Conservation (phyloP, 2,888 invertebrate species). For the Plebejus anna region DNA sequence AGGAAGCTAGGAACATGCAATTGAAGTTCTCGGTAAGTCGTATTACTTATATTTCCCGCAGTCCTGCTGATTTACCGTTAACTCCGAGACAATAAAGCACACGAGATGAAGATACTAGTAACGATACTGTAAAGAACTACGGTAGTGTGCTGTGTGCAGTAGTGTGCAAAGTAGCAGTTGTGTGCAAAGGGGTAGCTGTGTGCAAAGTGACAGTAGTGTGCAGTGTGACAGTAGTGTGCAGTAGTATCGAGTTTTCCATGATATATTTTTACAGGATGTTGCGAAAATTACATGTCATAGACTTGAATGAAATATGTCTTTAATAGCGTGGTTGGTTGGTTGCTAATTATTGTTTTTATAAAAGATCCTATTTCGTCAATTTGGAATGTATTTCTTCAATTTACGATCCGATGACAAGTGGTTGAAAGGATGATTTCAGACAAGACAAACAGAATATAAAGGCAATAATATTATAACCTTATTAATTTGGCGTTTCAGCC, state of each 20-base stretch:
- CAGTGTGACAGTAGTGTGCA: background rate
- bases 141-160: background rate
- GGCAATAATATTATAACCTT: too few species aligned
- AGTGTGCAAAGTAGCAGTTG: background rate
- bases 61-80: background rate
- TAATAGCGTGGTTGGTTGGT: too few species aligned
- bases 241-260: background rate
- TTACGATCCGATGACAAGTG: background rate
- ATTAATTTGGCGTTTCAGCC: too few species aligned
- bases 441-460: background rate
- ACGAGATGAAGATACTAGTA: background rate
- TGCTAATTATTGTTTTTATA: too few species aligned
- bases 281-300: background rate
- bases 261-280: background rate
- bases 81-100: background rate
- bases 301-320: background rate
- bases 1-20: background rate
- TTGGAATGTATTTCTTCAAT: too few species aligned
- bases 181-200: background rate
- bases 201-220: background rate
- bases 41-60: slow-evolving; percentile 1
- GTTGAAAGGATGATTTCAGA: background rate
- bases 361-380: too few species aligned
- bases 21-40: slow-evolving; percentile 3
- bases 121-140: background rate